phyloP scores from a whole-genome alignment of 2,113 vertebrate genomes.

The Maccullochella peelii region DNA sequence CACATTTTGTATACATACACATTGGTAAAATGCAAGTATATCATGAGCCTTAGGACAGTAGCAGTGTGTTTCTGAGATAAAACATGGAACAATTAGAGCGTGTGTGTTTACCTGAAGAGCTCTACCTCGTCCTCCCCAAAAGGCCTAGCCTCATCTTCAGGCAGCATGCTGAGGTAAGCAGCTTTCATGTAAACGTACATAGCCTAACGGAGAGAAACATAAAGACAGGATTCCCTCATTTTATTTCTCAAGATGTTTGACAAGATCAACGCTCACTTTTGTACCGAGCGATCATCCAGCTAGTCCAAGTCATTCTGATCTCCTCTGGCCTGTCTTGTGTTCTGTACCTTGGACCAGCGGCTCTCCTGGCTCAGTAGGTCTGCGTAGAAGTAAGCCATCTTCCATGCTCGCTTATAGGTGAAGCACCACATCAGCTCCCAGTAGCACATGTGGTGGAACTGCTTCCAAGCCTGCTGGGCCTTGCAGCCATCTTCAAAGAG shows the following conservation, averaged over 20 bases:
- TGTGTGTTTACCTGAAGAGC: conserved; percentile 83
- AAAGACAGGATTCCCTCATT: not conserved
- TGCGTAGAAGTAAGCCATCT: conserved; percentile 89
- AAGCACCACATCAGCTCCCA: conserved; percentile 92
- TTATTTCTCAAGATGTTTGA: not conserved
- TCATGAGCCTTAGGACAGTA: not conserved
- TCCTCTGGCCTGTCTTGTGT: not conserved
- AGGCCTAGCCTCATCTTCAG: conserved; percentile 79
- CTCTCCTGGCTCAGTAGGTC: conserved; percentile 89
- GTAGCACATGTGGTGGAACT: conserved; percentile 92
- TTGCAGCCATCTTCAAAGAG: conserved; percentile 88
- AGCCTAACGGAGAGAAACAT: conserved; percentile 70
- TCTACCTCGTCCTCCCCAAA: conserved; percentile 87
- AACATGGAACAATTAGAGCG: not conserved
- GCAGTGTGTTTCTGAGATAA: not conserved
- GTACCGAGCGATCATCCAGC: not conserved
- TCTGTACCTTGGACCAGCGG: conserved; percentile 87
- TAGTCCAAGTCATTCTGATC: not conserved
- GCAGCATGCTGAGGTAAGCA: conserved; percentile 88
- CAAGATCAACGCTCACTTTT: rapidly evolving
- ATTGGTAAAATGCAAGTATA: not conserved
- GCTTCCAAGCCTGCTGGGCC: conserved; percentile 88
- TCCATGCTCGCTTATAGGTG: conserved; percentile 86
- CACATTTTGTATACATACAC: not conserved
- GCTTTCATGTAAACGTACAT: conserved; percentile 91